Percentiles rank a stretch among this genome's conserved stretches.
phyloP scores from a whole-genome alignment of 1,140 invertebrate species.

The Papilio xuthus region DNA sequence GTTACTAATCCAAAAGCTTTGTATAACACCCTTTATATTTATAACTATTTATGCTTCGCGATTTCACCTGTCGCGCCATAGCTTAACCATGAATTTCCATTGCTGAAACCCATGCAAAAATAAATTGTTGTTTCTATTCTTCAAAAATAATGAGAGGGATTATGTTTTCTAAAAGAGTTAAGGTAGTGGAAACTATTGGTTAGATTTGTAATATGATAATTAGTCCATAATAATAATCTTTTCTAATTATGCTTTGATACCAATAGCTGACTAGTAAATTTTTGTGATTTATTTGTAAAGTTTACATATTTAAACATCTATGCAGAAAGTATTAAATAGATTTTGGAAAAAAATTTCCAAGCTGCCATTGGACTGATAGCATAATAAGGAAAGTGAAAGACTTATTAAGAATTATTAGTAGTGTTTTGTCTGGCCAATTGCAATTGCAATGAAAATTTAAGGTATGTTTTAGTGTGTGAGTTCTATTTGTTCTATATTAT shows the following conservation, averaged over 20 bases:
- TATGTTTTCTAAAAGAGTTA: not conserved
- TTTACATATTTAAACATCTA: too few species aligned
- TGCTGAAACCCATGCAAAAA: not conserved
- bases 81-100: not conserved
- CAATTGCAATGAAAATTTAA: not conserved
- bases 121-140: not conserved
- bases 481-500: not conserved
- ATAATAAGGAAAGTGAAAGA: not conserved
- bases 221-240: not conserved
- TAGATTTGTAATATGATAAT: not conserved
- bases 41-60: not conserved
- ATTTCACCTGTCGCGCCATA: not conserved
- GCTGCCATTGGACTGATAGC: too few species aligned
- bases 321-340: too few species aligned
- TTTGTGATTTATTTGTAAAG: too few species aligned
- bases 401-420: not conserved
- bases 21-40: not conserved
- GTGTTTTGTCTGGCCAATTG: not conserved
- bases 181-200: not conserved
- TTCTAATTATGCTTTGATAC: not conserved
- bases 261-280: not conserved
- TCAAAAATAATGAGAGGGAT: not conserved
- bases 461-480: too few species aligned
- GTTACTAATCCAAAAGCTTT: slow-evolving; percentile 16
- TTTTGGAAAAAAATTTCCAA: too few species aligned